Percentiles rank a stretch among this genome's conserved stretches.
Evolutionary conservation across 2,888 invertebrate species (phyloP).

Genomic region (Geophilus truncorum): DNA sequence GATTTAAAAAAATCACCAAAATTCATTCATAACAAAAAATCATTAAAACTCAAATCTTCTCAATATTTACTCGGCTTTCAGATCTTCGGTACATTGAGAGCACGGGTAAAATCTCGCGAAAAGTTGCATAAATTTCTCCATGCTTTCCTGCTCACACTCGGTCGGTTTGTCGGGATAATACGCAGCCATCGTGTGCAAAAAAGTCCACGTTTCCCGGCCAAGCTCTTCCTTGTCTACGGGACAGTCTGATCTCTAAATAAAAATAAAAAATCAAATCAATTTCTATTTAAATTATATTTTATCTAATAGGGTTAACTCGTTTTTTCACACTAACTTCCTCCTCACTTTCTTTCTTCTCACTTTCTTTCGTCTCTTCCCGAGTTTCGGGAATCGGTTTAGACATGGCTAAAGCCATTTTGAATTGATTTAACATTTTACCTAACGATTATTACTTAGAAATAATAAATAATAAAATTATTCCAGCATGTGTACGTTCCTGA

Average conservation of each 20-base stretch:
- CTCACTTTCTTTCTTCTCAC: no score
- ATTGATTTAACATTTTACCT: no score
- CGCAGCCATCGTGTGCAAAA: slow-evolving; percentile 94
- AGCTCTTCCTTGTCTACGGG: slow-evolving; percentile 55
- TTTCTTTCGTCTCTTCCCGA: no score
- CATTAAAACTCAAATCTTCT: slow-evolving; percentile 16
- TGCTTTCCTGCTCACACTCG: slow-evolving; percentile 63
- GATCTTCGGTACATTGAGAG: slow-evolving; percentile 80
- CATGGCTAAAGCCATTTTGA: no score
- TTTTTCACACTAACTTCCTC: no score
- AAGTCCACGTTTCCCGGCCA: slow-evolving; percentile 77
- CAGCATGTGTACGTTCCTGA: no score
- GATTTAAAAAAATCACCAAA: no score
- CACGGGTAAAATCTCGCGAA: slow-evolving; percentile 92
- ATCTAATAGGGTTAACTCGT: neutral
- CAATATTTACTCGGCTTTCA: slow-evolving; percentile 68
- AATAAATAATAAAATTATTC: no score
- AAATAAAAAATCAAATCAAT: neutral
- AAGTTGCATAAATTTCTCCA: slow-evolving; percentile 72
- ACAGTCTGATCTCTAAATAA: slow-evolving; percentile 47
- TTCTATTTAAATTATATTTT: neutral
- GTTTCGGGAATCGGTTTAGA: no score
- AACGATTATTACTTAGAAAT: no score
- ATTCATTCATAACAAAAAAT: no score
- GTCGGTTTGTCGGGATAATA: slow-evolving; percentile 84